Percentiles rank a stretch among this genome's conserved stretches.
These are phyloP conservation scores for Meiosimyza decipiens DNA, from an alignment of 2,888 invertebrate species.

Conservation along the genomic window DNA sequence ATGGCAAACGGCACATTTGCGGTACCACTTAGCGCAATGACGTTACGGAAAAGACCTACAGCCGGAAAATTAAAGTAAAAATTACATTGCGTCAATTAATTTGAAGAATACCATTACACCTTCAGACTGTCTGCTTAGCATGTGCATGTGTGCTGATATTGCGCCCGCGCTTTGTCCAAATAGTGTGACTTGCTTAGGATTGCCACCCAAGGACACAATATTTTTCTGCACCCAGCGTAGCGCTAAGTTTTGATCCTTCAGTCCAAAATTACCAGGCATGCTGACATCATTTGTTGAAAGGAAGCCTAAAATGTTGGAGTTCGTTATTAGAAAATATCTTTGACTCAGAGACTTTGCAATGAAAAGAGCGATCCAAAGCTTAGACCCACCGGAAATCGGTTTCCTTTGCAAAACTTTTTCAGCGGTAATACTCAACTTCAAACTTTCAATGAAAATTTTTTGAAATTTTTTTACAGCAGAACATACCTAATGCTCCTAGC, in stretches of 20 bases:
- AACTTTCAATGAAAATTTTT: too few relatives aligned
- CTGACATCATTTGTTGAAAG: slow-evolving; percentile 67
- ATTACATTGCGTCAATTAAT: background rate
- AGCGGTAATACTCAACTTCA: too few relatives aligned
- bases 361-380: too few relatives aligned
- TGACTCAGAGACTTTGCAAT: too few relatives aligned
- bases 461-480: background rate
- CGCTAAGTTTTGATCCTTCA: slow-evolving; percentile 69
- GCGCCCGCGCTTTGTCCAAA: slow-evolving; percentile 69
- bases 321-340: background rate
- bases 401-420: too few relatives aligned
- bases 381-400: too few relatives aligned
- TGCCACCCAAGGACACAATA: slow-evolving; percentile 67
- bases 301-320: slow-evolving; percentile 58
- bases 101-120: slow-evolving; percentile 47
- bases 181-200: slow-evolving; percentile 66
- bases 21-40: slow-evolving; percentile 68
- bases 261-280: slow-evolving; percentile 68
- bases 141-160: slow-evolving; percentile 67
- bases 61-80: slow-evolving; percentile 6
- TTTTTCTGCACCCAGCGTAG: slow-evolving; percentile 68
- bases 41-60: slow-evolving; percentile 66
- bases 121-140: slow-evolving; percentile 66
- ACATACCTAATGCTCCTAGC: slow-evolving; percentile 61
- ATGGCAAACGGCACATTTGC: slow-evolving; percentile 66